These are phyloP conservation scores for Scartelaos histophorus DNA, from an alignment of 2,113 vertebrate genomes.

Conservation along the genomic window DNA sequence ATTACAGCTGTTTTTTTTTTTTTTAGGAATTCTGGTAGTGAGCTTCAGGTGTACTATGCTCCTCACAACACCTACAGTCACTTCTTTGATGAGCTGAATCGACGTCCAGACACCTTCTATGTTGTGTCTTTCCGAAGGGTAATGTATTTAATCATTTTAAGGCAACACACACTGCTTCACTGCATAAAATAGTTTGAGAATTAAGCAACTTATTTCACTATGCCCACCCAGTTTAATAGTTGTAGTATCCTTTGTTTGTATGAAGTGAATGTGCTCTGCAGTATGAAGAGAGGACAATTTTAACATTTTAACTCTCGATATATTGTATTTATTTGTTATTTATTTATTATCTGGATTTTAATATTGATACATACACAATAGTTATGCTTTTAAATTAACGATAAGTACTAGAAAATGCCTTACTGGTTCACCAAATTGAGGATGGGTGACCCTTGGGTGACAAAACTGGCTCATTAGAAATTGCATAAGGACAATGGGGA, in stretches of 20 bases:
- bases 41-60: conserved; percentile 92
- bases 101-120: conserved; percentile 91
- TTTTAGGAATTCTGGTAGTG: conserved; percentile 81
- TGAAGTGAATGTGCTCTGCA: conserved; percentile 12
- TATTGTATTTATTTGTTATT: too few relatives aligned
- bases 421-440: background rate
- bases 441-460: conserved; percentile 15
- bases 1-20: conserved; percentile 11
- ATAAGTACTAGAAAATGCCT: background rate
- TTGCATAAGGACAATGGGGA: conserved; percentile 30
- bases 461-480: conserved; percentile 1
- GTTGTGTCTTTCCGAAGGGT: conserved; percentile 95
- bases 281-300: conserved; percentile 12
- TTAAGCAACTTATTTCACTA: background rate
- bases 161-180: background rate
- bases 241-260: conserved; percentile 26
- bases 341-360: too few relatives aligned
- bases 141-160: conserved; percentile 49
- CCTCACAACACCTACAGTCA: conserved; percentile 86
- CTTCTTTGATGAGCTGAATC: conserved; percentile 89
- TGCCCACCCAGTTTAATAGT: conserved; percentile 3
- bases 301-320: conserved; percentile 26
- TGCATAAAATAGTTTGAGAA: background rate
- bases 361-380: background rate
- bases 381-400: too few relatives aligned